Conservation (phyloP, 2,888 invertebrate species). For the Rhogogaster chlorosoma region DNA sequence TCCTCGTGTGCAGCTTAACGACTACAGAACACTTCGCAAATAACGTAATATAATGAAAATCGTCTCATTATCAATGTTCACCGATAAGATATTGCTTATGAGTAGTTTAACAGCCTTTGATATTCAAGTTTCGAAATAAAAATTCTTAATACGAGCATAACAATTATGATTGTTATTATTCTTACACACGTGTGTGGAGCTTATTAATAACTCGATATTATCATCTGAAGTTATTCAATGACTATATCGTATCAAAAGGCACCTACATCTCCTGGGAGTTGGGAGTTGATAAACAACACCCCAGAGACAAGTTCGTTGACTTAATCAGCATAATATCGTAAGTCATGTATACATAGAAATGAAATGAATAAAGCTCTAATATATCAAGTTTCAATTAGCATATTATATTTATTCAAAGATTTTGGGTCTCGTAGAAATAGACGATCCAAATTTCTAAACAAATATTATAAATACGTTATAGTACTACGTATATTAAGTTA, state of each 20-base stretch:
- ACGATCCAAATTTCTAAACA: not conserved
- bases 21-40: not conserved
- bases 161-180: not conserved
- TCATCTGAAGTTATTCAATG: not conserved
- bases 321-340: slow-evolving; percentile 2
- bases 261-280: not conserved
- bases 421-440: not conserved
- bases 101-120: not conserved
- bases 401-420: not conserved
- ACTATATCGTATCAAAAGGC: not conserved
- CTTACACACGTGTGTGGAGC: not conserved
- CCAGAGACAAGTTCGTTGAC: not conserved
- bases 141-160: not conserved
- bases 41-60: not conserved
- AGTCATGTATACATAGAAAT: not conserved
- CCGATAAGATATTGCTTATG: not conserved
- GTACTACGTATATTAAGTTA: not conserved
- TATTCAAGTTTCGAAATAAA: not conserved
- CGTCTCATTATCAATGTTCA: not conserved
- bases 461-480: not conserved
- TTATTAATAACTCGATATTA: not conserved
- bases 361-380: not conserved
- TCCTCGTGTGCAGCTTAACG: not conserved
- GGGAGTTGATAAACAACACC: not conserved
- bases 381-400: not conserved